phyloP scores from a whole-genome alignment of 2,113 vertebrate genomes.

The Nesoenas mayeri region DNA sequence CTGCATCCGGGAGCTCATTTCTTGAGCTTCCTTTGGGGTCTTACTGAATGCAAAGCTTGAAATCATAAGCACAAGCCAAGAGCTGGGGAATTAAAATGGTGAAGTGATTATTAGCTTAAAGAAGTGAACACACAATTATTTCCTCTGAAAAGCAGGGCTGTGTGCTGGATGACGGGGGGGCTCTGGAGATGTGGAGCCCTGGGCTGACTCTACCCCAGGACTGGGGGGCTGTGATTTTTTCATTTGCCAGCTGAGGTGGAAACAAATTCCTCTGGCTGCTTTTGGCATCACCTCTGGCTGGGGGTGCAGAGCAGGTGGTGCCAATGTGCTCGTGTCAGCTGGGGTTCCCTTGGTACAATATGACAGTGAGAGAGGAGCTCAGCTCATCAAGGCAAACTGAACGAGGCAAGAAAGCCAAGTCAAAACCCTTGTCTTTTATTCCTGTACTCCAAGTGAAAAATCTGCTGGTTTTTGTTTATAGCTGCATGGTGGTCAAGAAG shows the following conservation, averaged over 20 bases:
- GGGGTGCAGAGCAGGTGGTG: rapidly evolving
- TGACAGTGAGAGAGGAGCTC: not conserved
- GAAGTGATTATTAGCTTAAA: conserved; percentile 47
- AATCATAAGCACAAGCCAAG: conserved; percentile 30
- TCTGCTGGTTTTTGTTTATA: not conserved
- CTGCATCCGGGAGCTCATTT: not conserved
- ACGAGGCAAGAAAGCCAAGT: not conserved
- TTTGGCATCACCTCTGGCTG: not conserved
- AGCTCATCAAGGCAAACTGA: not conserved
- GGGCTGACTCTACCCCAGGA: not conserved
- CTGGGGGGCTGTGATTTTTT: not conserved
- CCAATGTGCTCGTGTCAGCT: not conserved
- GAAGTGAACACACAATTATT: not conserved
- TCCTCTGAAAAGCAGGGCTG: not conserved
- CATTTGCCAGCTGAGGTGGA: not conserved
- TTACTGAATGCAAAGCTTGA: conserved; percentile 17
- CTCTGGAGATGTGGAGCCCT: rapidly evolving
- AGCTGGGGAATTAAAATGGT: conserved; percentile 16
- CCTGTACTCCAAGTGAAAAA: not conserved
- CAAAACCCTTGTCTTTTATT: not conserved
- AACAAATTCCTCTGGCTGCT: not conserved
- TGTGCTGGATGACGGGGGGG: rapidly evolving
- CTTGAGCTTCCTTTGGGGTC: conserved; percentile 33
- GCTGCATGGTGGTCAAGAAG: not conserved
- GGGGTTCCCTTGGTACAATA: not conserved